Percentiles rank a stretch among this genome's conserved stretches.
These are phyloP conservation scores for Myrmecophaga tridactyla DNA, from an alignment of 2,113 vertebrate genomes.

Conservation along the genomic window DNA sequence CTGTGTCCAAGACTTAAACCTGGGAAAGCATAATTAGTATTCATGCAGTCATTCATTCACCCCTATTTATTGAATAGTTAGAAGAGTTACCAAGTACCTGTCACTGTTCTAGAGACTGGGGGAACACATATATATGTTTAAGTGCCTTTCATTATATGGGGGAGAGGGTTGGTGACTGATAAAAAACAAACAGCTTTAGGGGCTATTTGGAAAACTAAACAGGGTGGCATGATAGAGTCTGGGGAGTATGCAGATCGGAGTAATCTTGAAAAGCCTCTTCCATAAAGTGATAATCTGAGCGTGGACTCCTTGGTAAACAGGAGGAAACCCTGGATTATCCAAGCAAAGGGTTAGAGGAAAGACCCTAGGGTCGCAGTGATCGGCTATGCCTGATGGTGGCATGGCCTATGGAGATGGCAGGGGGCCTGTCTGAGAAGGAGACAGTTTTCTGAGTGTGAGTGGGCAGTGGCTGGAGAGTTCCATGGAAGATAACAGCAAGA, in stretches of 20 bases:
- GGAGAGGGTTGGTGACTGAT: neutral
- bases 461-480: accelerated
- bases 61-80: neutral
- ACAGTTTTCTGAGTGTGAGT: neutral
- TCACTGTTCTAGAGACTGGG: neutral
- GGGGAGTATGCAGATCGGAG: accelerated
- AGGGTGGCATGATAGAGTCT: neutral
- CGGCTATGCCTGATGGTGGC: accelerated
- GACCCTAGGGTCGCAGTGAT: neutral
- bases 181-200: neutral
- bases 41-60: neutral
- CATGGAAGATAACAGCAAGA: neutral
- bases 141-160: neutral
- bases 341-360: neutral
- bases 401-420: neutral
- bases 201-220: neutral
- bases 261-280: neutral
- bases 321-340: neutral
- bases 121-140: neutral
- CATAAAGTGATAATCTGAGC: neutral
- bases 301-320: neutral
- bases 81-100: neutral
- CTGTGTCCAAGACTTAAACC: neutral
- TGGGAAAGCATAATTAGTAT: neutral
- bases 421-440: neutral